Percentiles rank a stretch among this genome's conserved stretches.
Conservation (phyloP, 2,113 vertebrate genomes). For the Shinisaurus crocodilurus region DNA sequence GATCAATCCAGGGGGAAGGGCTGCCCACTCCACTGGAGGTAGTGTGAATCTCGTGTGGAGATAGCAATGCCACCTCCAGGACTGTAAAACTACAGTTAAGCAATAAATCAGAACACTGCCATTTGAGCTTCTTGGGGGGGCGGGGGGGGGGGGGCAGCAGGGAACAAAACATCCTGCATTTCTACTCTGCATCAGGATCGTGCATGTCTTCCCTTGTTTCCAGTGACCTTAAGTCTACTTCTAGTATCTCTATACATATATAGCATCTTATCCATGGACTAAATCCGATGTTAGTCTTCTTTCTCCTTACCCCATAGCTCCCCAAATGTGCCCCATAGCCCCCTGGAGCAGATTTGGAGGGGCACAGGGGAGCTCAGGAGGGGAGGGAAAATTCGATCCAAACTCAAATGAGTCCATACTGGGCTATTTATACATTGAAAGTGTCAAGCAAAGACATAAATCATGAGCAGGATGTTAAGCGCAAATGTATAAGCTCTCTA, state of each 20-base stretch:
- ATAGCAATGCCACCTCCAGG: not conserved
- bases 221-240: not conserved
- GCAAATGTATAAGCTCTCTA: not conserved
- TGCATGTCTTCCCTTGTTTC: not conserved
- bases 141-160: too few species aligned
- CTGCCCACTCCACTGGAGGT: not conserved
- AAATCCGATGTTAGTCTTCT: too few species aligned
- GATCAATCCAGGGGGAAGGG: not conserved
- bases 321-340: too few species aligned
- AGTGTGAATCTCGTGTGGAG: not conserved
- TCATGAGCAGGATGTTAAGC: not conserved
- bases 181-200: not conserved
- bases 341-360: too few species aligned
- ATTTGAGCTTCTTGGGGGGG: too few species aligned
- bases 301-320: too few species aligned
- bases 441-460: not conserved
- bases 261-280: too few species aligned
- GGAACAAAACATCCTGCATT: too few species aligned
- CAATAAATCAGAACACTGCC: not conserved
- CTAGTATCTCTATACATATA: not conserved
- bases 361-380: too few species aligned
- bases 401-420: not conserved
- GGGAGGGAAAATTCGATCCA: too few species aligned
- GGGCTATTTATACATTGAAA: not conserved
- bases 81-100: not conserved